Percentiles rank a stretch among this genome's conserved stretches.
Evolutionary conservation across 2,797 vertebrate species (phyloP).

Genomic region (Gephyroberyx darwinii): DNA sequence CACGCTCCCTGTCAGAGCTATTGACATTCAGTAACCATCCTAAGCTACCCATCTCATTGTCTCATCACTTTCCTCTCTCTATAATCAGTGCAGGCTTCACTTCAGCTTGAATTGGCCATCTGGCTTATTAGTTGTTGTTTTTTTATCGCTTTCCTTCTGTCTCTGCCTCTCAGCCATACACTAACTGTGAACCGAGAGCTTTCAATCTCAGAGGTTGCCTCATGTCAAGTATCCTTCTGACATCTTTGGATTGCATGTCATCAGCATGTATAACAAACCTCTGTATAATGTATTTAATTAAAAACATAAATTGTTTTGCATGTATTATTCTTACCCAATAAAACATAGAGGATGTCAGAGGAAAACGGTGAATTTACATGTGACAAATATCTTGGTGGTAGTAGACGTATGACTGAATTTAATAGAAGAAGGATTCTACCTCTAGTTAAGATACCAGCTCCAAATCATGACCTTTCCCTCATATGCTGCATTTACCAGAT

Average conservation of each 20-base stretch:
- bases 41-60: conserved; percentile 56
- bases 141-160: background rate
- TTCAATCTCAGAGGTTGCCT: conserved; percentile 2
- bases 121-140: background rate
- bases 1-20: conserved; percentile 36
- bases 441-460: background rate
- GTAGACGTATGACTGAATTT: background rate
- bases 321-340: no score
- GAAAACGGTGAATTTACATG: background rate
- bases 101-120: conserved; percentile 29
- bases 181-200: background rate
- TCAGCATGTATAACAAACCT: background rate
- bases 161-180: background rate
- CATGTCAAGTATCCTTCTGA: conserved; percentile 1
- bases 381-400: background rate
- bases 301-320: no score
- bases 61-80: conserved; percentile 45
- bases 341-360: background rate
- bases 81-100: conserved; percentile 55
- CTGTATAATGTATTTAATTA: no score
- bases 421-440: background rate
- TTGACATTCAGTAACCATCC: conserved; percentile 61
- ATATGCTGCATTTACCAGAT: background rate
- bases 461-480: background rate
- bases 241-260: conserved; percentile 8